A percentile compares a stretch with the other conserved stretches of the same genome.
Conservation (phyloP, 1,140 invertebrate species). For the Dendroctonus ponderosae region DNA sequence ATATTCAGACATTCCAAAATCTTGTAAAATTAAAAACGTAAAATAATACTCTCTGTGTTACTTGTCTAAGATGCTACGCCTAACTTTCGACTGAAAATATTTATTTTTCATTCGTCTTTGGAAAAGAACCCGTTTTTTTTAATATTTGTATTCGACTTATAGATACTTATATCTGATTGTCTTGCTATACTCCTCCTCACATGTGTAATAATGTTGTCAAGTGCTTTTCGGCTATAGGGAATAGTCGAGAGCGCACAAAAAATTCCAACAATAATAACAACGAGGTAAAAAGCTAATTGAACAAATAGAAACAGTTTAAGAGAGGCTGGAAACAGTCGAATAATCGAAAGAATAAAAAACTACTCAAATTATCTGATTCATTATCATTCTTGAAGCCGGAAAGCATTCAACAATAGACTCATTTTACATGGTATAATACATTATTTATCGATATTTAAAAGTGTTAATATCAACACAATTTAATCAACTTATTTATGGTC, state of each 20-base stretch:
- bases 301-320: too few relatives aligned
- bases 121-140: not conserved
- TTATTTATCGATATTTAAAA: not conserved
- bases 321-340: too few relatives aligned
- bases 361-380: too few relatives aligned
- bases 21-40: not conserved
- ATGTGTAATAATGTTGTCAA: not conserved
- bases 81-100: constrained; percentile 6
- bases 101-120: not conserved
- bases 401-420: not conserved
- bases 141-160: not conserved
- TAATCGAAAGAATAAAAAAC: too few relatives aligned
- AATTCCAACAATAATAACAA: not conserved
- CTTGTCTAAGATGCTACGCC: constrained; percentile 3
- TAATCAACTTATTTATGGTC: not conserved
- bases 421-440: not conserved
- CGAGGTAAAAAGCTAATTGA: too few relatives aligned
- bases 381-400: not conserved
- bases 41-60: constrained; percentile 5
- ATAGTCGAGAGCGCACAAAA: not conserved
- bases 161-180: too few relatives aligned
- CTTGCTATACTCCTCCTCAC: too few relatives aligned
- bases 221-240: not conserved
- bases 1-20: not conserved
- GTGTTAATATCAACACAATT: not conserved